Conservation (phyloP, 2,113 vertebrate species). For the Aythya baeri region DNA sequence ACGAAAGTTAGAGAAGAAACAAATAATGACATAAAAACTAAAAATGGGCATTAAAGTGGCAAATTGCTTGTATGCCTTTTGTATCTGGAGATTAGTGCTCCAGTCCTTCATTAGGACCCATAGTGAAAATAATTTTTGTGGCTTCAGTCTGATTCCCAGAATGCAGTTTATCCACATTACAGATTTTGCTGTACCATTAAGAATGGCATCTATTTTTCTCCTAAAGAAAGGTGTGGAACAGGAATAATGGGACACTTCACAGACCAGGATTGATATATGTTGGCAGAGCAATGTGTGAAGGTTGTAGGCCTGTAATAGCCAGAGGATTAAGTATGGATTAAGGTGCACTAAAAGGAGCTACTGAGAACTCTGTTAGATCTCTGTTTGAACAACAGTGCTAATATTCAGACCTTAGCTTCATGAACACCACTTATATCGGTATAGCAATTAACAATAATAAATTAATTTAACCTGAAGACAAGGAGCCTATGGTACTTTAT, state of each 20-base stretch:
- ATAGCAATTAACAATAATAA: not conserved
- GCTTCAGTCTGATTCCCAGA: not conserved
- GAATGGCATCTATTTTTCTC: conserved; percentile 16
- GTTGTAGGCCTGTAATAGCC: not conserved
- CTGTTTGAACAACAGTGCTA: not conserved
- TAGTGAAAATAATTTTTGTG: conserved; percentile 11
- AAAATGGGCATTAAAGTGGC: not conserved
- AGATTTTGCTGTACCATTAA: conserved; percentile 1
- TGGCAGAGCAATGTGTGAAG: conserved; percentile 32
- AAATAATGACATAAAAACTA: conserved; percentile 14
- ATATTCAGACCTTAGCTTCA: not conserved
- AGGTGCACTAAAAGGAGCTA: not conserved
- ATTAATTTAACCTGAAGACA: not conserved
- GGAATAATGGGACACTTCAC: conserved; percentile 20
- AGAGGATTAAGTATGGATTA: not conserved
- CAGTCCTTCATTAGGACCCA: not conserved
- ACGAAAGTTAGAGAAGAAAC: conserved; percentile 10
- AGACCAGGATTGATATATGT: not conserved
- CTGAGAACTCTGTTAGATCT: conserved; percentile 26
- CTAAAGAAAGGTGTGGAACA: not conserved
- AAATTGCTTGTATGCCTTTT: not conserved
- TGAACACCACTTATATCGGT: not conserved
- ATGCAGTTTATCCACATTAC: conserved; percentile 8
- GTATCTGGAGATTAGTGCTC: not conserved
- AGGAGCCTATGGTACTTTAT: not conserved